Evolutionary conservation across 2,888 invertebrate genomes (phyloP), one percentile per base, ranked within the genome.

Genomic region (Drosophila phalerata): DNA sequence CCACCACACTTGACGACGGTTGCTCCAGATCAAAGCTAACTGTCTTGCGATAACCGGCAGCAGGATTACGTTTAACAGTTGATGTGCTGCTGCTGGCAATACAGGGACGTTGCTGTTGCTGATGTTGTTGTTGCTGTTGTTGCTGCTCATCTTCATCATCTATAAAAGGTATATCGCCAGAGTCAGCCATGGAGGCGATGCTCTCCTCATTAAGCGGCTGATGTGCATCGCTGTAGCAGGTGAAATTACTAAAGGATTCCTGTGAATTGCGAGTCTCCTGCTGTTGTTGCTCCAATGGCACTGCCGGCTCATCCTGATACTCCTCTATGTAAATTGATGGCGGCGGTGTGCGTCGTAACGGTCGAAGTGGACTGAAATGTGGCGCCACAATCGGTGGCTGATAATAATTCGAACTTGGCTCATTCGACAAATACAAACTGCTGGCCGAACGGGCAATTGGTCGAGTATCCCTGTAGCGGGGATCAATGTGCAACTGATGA

Each of bases 141-240:
- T 90, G 90, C 5, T 88, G 87, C 49, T 92, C 92, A 60, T 93
- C 92, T 30, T 92, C 93, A 49, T 94, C 92, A 40, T 93, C 93
- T 22, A 94, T 93, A 55, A 91, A 93, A 37, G 93, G 93, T 73
- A 93, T 93, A 38, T 92, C 91, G 42, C 91, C 91, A 1, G 90
- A 85, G 56, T 92, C 91, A 5, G 90, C 90, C 63, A 92, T 89
- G 10, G 92, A 92, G 13, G 92, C 92, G 17, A 93, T 92, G 22
- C 91, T 85, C 37, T 92, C 91, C 67, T 92, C 92, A 69, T 92
- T 93, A 0, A 93, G 71, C 10, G 92, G 93, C 72, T 92, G 92
- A 82, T 92, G 92, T 0, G 87, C 89, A 65, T 92, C 92, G 34
- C 87, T 88, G 60, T 91, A 90, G 57, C 71, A 67, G 10, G 88